phyloP scores from a whole-genome alignment of 1,140 invertebrate species.

The Diprion similis region DNA sequence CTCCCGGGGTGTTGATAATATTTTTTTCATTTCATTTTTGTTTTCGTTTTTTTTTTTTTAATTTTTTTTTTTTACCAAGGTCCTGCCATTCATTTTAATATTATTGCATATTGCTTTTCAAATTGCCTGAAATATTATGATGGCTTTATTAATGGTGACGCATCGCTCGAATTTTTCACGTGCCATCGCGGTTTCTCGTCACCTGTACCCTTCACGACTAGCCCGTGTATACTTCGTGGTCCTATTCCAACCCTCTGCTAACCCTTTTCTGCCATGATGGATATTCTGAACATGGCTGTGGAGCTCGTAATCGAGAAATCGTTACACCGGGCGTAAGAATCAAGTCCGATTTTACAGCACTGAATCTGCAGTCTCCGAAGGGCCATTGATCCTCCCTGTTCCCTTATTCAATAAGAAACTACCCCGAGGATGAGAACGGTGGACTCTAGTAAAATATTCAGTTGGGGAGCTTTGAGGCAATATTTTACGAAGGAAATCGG shows the following conservation, averaged over 20 bases:
- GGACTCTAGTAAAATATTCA: slow-evolving; percentile 59
- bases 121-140: slow-evolving; percentile 43
- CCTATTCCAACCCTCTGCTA: background rate
- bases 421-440: background rate
- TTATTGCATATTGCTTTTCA: slow-evolving; percentile 48
- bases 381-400: background rate
- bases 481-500: slow-evolving; percentile 63
- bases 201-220: too few relatives aligned
- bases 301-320: too few relatives aligned
- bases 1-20: too few relatives aligned
- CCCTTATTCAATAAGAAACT: slow-evolving; percentile 7
- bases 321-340: background rate
- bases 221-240: too few relatives aligned
- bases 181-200: background rate
- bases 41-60: too few relatives aligned
- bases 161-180: slow-evolving; percentile 19
- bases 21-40: too few relatives aligned
- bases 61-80: slow-evolving; percentile 40
- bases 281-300: background rate
- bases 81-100: slow-evolving; percentile 49
- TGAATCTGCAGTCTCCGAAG: background rate
- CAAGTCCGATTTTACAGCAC: background rate
- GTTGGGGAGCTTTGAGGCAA: slow-evolving; percentile 52
- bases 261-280: background rate
- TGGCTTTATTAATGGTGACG: slow-evolving; percentile 33